phyloP scores from a whole-genome alignment of 2,888 invertebrate genomes.

The Pseudanteris insignis region DNA sequence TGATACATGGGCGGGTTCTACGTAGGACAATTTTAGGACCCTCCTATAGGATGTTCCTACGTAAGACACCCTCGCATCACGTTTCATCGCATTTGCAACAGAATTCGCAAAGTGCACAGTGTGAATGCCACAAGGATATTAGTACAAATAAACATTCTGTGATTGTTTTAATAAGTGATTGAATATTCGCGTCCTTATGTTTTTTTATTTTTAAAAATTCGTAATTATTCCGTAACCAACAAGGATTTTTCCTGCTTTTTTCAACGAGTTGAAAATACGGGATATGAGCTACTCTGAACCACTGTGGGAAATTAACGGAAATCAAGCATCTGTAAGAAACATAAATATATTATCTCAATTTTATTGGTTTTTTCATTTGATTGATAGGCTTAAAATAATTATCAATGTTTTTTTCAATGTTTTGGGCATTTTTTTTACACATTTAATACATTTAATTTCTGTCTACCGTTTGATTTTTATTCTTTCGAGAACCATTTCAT shows the following conservation, averaged over 20 bases:
- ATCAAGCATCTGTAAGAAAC: conserved; percentile 61
- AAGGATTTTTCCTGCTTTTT: conserved; percentile 8
- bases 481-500: no score
- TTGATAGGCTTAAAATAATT: background rate
- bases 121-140: no score
- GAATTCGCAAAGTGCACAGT: conserved; percentile 34
- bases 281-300: conserved; percentile 65
- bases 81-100: conserved; percentile 40
- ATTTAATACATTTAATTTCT: background rate
- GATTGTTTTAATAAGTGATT: no score
- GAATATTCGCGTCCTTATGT: conserved; percentile 29
- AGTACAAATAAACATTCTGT: no score
- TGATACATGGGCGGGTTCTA: conserved; percentile 33
- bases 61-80: conserved; percentile 22
- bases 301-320: conserved; percentile 65
- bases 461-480: no score
- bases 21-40: conserved; percentile 12
- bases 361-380: background rate
- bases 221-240: no score
- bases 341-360: background rate
- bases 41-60: conserved; percentile 34
- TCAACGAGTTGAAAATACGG: conserved; percentile 44
- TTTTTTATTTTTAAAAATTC: conserved; percentile 25
- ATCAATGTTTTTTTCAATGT: background rate
- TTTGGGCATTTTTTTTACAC: no score